These are phyloP conservation scores for Aldabrachelys gigantea DNA, from an alignment of 2,113 vertebrate species.

Conservation along the genomic window DNA sequence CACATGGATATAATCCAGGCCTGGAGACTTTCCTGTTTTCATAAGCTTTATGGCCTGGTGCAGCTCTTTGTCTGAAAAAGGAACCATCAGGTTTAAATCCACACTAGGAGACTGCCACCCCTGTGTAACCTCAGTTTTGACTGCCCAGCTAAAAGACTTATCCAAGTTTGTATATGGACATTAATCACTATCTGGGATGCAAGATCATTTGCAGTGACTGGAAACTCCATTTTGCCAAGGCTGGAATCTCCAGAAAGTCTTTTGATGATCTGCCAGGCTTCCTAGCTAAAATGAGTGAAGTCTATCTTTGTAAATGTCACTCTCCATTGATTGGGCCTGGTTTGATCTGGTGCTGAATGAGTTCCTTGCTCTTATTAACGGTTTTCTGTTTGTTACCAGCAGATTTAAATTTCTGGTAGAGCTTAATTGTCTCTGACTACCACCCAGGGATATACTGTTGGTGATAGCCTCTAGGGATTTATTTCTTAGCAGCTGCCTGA, in stretches of 20 bases:
- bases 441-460: neutral
- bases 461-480: neutral
- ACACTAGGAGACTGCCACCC: neutral
- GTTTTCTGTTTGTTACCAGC: neutral
- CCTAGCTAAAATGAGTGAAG: neutral
- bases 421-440: neutral
- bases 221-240: neutral
- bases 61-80: neutral
- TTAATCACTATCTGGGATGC: neutral
- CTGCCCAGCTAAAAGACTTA: neutral
- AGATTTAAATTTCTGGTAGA: neutral
- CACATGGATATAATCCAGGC: neutral
- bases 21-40: neutral
- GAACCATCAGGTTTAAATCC: neutral
- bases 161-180: neutral
- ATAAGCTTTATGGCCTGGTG: neutral
- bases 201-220: neutral
- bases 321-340: neutral
- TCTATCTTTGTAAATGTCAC: neutral
- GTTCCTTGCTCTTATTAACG: neutral
- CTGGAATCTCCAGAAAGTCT: neutral
- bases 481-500: neutral
- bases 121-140: neutral
- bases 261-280: neutral
- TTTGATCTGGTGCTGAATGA: neutral